Base-by-base conservation (phyloP, 2,888 invertebrate genomes). In the Teleiodes luculella region DNA sequence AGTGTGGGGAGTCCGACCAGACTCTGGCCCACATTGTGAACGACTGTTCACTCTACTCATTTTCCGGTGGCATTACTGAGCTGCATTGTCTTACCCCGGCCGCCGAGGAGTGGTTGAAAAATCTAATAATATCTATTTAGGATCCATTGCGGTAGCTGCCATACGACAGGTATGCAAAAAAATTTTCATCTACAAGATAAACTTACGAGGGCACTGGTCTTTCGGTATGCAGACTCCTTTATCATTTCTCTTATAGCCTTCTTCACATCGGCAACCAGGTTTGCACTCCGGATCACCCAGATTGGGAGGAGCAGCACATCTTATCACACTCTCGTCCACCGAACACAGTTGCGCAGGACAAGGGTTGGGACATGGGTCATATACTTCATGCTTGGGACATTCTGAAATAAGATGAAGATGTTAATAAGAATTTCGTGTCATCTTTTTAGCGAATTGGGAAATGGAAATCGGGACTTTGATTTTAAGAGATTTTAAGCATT, bases 311-410 rank as follows among this genome's bases (percentile, higher is more conserved):
- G 41, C 41, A 1, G 33, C 24, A 39, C 54, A 54, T n/a, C 30
- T 24, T 5, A 49, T 35, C 6, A 43, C 11, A 16, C 13, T n/a
- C 13, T 11, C 33, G 28, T 54, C 13, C 11, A 43, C 43, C 5
- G 13, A 67, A 28, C 77, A 75, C 4, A 59, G 63, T 53, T 59
- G 62, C 3, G 69, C 62, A 5, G 71, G 72, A 45, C 74, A 75
- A 8, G 48, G 31, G 2, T 30, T 45, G 0, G 66, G 59, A 45
- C 73, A 74, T 3, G 18, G 1, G n/a, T 61, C 28, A 51, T 58
- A 71, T 3, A 69, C 68, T 67, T 76, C 73, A 43, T 76, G 30
- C 7, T 43, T 28, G 5, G 43, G 43, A 13, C 43, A 43, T n/a
- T n/a, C 20, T 13, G 43, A n/a, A 28, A 28, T 20, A 20, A 33